Evolutionary conservation across 2,888 invertebrate species (phyloP).

Genomic region (Limenitis arthemis): DNA sequence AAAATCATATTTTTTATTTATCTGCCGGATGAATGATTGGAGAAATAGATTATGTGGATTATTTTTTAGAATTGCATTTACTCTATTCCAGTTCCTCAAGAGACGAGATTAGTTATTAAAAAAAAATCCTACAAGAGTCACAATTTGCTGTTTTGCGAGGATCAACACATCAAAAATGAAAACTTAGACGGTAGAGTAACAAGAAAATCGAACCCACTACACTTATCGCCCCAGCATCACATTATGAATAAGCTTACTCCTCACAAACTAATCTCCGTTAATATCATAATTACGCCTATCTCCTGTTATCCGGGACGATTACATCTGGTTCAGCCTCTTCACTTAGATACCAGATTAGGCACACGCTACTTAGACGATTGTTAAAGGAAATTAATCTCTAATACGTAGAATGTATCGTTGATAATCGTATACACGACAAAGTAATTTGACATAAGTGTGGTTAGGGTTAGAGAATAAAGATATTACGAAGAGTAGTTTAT

Average conservation of each 20-base stretch:
- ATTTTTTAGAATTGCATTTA: no score
- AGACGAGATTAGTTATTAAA: no score
- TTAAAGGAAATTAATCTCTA: conserved; percentile 2
- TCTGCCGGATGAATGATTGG: no score
- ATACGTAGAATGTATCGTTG: not conserved
- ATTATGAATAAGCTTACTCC: conserved; percentile 13
- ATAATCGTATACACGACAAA: not conserved
- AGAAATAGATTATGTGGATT: no score
- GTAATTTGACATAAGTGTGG: not conserved
- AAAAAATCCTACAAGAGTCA: no score
- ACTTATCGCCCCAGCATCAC: conserved; percentile 13
- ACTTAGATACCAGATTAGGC: conserved; percentile 19
- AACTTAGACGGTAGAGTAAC: no score
- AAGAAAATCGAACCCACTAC: not conserved
- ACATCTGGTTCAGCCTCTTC: conserved; percentile 14
- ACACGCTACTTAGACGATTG: conserved; percentile 4
- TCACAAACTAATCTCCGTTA: conserved; percentile 16
- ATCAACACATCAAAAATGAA: no score
- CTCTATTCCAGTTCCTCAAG: no score
- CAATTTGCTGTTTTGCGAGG: no score
- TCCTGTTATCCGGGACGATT: conserved; percentile 5
- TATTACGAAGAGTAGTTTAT: no score
- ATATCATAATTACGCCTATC: conserved; percentile 27
- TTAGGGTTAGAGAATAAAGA: no score
- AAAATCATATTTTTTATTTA: no score